Percentiles rank a stretch among this genome's conserved stretches.
Conservation (phyloP, 37 sponge, comb jelly and placozoan genomes). For the Corticium candelabrum region DNA sequence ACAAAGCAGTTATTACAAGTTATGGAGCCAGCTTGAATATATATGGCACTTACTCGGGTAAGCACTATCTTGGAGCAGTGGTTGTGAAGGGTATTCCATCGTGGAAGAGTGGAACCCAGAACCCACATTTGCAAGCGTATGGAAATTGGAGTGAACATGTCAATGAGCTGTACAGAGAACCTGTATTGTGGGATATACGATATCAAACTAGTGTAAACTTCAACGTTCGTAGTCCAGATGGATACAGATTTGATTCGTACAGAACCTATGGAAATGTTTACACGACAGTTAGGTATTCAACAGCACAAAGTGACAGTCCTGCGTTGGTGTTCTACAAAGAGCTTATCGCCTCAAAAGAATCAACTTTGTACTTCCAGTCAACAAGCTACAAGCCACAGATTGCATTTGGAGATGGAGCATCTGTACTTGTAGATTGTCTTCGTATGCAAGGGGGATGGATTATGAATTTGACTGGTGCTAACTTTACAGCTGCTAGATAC, state of each 20-base stretch:
- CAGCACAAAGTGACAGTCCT: no score
- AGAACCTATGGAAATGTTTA: background rate
- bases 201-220: no score
- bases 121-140: background rate
- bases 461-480: no score
- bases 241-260: background rate
- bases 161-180: background rate
- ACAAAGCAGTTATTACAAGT: background rate
- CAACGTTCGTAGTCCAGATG: background rate
- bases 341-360: no score
- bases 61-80: no score
- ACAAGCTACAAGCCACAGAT: no score
- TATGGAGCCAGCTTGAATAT: background rate
- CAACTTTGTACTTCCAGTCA: no score
- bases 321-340: no score
- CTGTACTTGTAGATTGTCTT: no score
- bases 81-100: background rate
- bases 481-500: no score
- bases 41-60: background rate
- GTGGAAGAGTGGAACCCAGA: background rate
- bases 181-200: background rate
- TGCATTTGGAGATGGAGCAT: no score
- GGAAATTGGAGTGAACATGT: background rate
- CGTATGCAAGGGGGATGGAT: no score
- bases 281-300: background rate